Base-by-base conservation (phyloP, 2,797 vertebrate genomes). In the Nyctalus aviator region DNA sequence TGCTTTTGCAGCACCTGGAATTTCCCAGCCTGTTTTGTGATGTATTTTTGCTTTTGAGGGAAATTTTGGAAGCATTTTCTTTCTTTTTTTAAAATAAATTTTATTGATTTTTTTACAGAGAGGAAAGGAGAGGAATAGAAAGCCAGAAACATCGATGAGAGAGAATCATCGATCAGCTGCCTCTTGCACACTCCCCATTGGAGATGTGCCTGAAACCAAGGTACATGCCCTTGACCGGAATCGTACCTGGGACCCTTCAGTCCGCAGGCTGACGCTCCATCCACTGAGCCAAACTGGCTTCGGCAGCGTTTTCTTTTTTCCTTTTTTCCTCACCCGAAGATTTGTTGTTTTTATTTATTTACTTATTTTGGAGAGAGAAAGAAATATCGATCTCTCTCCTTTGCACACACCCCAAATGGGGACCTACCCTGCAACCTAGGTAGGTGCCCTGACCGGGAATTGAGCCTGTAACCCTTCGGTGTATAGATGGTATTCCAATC, bases 31-130 rank as follows among this genome's bases (percentile, higher is more conserved):
- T 35, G 0, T 64, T 48, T 77, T 13, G n/a, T n/a, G 30, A 35
- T 55, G 21, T 44, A 5, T 3, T 64, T 88, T 75, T 79, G 27
- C 48, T 84, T 92, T 93, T 89, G 84, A 91, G 77, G 75, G n/a
- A 86, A 64, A 37, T 81, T 62, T 68, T 12, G 41, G 55, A 57
- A 32, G 4, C 11, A 9, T 37, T 37, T 77, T n/a, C 27, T 41
- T 41, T 41, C 6, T 73, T 73, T 75, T 48, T 46, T n/a, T 10
- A 6, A 7, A n/a, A 41, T 41, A 41, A 6, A 41, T 41, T 41
- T 41, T 41, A 41, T 41, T 41, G 37, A 41, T 41, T 41, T 41
- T 41, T 41, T 41, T 41, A 41, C 37, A 41, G 37, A 41, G 37
- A 41, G 37, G 37, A 41, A 41, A 41, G 37, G 37, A 41, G 37